phyloP scores from a whole-genome alignment of 1,140 invertebrate species.

The Oryctes rhinoceros region DNA sequence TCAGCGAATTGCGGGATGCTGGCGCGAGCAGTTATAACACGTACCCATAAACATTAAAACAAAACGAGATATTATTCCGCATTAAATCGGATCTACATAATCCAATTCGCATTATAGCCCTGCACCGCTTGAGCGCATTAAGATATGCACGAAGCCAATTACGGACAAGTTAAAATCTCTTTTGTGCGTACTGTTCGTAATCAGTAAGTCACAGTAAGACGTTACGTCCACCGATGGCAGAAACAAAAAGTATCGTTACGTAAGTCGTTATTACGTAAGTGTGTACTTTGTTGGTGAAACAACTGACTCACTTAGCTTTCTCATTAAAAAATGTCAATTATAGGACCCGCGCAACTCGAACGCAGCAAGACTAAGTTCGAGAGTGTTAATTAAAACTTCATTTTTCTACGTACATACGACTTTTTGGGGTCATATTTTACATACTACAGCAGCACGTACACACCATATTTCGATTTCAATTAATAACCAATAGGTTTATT shows the following conservation, averaged over 20 bases:
- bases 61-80: slow-evolving; percentile 12
- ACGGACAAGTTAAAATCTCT: slow-evolving; percentile 16
- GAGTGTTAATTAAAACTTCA: slow-evolving; percentile 17
- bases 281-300: not conserved
- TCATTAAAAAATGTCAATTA: slow-evolving; percentile 37
- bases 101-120: not conserved
- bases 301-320: slow-evolving; percentile 32
- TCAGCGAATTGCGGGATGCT: not conserved
- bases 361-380: not conserved
- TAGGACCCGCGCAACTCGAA: slow-evolving; percentile 1
- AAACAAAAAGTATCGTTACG: slow-evolving; percentile 13
- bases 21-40: not conserved
- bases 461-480: not conserved
- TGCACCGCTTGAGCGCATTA: not conserved
- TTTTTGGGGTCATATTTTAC: slow-evolving; percentile 23
- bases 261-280: slow-evolving; percentile 18
- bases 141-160: slow-evolving; percentile 11
- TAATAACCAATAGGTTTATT: not conserved
- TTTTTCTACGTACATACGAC: not conserved
- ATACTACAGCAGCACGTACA: not conserved
- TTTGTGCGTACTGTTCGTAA: slow-evolving; percentile 13
- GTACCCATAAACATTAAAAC: slow-evolving; percentile 26
- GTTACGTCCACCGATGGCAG: slow-evolving; percentile 1
- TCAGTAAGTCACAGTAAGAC: slow-evolving; percentile 34
- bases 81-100: slow-evolving; percentile 31